Evolutionary conservation across 2,113 vertebrate genomes (phyloP), one percentile per base, ranked within the genome.

Genomic region (Pelecanoides urinatrix): DNA sequence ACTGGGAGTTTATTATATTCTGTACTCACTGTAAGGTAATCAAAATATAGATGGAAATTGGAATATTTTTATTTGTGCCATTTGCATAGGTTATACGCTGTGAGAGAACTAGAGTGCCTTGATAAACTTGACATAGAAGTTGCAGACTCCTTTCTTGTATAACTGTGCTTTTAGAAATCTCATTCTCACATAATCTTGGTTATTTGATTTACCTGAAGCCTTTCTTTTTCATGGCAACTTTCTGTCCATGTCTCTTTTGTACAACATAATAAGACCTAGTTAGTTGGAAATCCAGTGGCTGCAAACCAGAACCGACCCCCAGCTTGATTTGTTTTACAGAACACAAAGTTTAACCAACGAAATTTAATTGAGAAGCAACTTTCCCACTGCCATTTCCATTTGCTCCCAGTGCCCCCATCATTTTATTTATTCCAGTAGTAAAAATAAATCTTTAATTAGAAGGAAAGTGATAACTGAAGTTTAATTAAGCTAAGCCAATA

Each of bases 21-120:
- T 95, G 96, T 96, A 94, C 86, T 94, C 96, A 96, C 94, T 94
- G 95, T 94, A 95, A 96, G 94, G 95, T 96, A 96, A 96, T 97
- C 96, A 97, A 97, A 97, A 95, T 74, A 97, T 63, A 95, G 95
- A 91, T 94, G 97, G 91, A 97, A 97, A 94, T 84, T 71, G 86
- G 92, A 91, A 94, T 91, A 89, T 92, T 97, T 94, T 97, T 97
- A 96, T 94, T 91, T 84, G 89, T 79, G 53, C 95, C 42, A 49
- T 94, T 97, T 95, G 61, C 20, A 5, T 63, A 74, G 79, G 86
- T 47, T 96, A 77, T 89, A 38, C 0, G 10, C 70, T 79, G 36
- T 1, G 36, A 75, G 84, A 93, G 65, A 93, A 5, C 65, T 61
- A 9, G 12, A 87, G 44, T 1, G 49, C 88, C 65, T 77, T 52